Evolutionary conservation across 2,888 invertebrate genomes (phyloP), one percentile per base, ranked within the genome.

Genomic region (Spisula subtruncata): DNA sequence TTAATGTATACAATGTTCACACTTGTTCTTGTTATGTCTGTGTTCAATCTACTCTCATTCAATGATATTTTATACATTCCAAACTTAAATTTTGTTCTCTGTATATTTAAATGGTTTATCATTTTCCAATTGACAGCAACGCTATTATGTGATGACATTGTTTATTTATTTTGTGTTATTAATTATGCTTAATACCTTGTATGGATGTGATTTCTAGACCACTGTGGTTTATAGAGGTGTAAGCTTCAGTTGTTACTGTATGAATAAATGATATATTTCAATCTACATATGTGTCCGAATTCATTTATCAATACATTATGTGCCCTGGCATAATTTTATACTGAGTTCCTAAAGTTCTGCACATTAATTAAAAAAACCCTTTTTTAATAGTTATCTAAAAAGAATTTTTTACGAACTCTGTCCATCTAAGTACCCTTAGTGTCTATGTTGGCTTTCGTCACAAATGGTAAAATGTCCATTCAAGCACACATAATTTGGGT

Each of bases 231-330:
- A 32, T 54, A 66, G 87, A 87, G 66, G 83, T 83, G 75, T 79
- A 51, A 46, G 86, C 82, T 66, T 86, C 83, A 82, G 66, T 86
- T 86, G 86, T 86, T 86, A 86, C 35, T 82, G 87, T 83, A 87
- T 87, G 79, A 82, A 83, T 83, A 83, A 83, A 83, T 83, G 83
- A 83, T 66, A 83, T 83, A 83, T 83, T 83, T 83, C 66, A 83
- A 83, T 83, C 83, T 82, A n/a, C 46, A 83, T 0, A 12, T 71
- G 12, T 71, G 71, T 71, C 29, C 6, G 18, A 20, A 56, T 41
- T 41, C 8, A 41, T 41, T 41, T 41, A 41, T 41, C 41, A 41
- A 41, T 41, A 41, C 8, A 41, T n/a, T 1, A n/a, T n/a, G n/a
- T n/a, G n/a, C n/a, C n/a, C n/a, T n/a, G n/a, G n/a, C n/a, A n/a